Conservation (phyloP, 2,888 invertebrate species). For the Diabrotica balteata region DNA sequence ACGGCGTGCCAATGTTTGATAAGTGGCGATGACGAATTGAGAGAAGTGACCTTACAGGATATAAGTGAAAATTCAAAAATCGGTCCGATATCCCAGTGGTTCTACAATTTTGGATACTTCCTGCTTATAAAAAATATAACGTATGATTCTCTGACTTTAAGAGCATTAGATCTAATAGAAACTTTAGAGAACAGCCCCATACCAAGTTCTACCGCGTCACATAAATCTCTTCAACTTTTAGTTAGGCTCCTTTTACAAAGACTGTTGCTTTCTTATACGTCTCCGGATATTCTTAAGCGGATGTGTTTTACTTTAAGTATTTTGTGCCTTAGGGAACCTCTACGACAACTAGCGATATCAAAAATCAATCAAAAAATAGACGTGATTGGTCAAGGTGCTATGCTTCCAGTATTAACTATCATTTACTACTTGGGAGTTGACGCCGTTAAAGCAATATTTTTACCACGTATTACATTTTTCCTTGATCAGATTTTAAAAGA, state of each 20-base stretch:
- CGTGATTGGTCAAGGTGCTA: conserved; percentile 42
- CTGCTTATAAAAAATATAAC: conserved; percentile 66
- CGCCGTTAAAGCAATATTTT: conserved; percentile 48
- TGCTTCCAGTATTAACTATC: conserved; percentile 49
- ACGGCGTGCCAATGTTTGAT: conserved; percentile 61
- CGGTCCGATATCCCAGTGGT: conserved; percentile 68
- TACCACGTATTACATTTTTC: conserved; percentile 50
- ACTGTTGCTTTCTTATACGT: conserved; percentile 48
- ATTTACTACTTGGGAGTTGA: conserved; percentile 53
- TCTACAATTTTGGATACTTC: conserved; percentile 67
- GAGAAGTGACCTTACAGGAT: conserved; percentile 65
- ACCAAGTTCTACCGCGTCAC: conserved; percentile 65
- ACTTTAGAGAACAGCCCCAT: conserved; percentile 67
- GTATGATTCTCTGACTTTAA: conserved; percentile 55
- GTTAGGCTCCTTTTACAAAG: conserved; percentile 54
- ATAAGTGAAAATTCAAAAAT: conserved; percentile 66
- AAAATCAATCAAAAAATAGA: conserved; percentile 52
- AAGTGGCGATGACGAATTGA: conserved; percentile 63
- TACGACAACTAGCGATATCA: conserved; percentile 49
- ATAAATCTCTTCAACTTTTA: conserved; percentile 61
- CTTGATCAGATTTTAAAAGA: conserved; percentile 39
- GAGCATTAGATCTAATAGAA: conserved; percentile 65
- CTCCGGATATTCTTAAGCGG: conserved; percentile 49
- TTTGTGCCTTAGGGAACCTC: conserved; percentile 50
- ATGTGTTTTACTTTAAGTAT: conserved; percentile 54